A percentile compares a stretch with the other conserved stretches of the same genome.
These are phyloP conservation scores for Dichetophora obliterata DNA, from an alignment of 2,888 invertebrate genomes.

Conservation along the genomic window DNA sequence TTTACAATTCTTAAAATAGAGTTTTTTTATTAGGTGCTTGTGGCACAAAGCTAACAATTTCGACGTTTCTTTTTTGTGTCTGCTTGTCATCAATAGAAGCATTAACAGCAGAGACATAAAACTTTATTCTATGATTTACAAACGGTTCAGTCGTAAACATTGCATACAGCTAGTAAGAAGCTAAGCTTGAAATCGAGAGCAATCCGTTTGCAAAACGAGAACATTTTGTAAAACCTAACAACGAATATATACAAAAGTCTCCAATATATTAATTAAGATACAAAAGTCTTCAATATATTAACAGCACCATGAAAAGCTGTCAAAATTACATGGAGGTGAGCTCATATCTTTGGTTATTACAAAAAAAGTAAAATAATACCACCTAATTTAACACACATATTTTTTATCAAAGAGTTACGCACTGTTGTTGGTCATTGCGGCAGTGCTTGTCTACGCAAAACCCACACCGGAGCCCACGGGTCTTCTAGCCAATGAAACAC, in stretches of 20 bases:
- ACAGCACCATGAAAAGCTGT: slow-evolving; percentile 46
- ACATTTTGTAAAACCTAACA: slow-evolving; percentile 24
- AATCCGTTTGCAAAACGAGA: slow-evolving; percentile 35
- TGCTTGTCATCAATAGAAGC: not conserved
- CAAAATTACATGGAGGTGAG: slow-evolving; percentile 47
- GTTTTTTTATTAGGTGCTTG: not conserved
- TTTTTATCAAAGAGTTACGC: not conserved
- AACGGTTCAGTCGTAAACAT: slow-evolving; percentile 58
- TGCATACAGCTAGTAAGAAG: slow-evolving; percentile 54
- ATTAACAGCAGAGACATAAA: slow-evolving; percentile 53
- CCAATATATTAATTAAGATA: not conserved
- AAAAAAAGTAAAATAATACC: not conserved
- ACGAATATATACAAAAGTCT: slow-evolving; percentile 38
- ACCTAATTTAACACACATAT: not conserved
- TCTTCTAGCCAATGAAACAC: slow-evolving; percentile 32
- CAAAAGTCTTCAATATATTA: not conserved
- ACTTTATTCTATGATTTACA: slow-evolving; percentile 55
- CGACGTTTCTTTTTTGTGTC: not conserved
- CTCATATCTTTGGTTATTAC: slow-evolving; percentile 22
- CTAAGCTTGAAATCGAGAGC: slow-evolving; percentile 40
- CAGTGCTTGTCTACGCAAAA: not conserved
- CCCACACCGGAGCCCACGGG: not conserved
- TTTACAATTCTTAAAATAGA: not conserved
- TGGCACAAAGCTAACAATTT: too few species aligned
- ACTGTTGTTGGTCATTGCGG: not conserved